Percentiles rank a stretch among this genome's conserved stretches.
Conservation (phyloP, 1,140 invertebrate genomes). For the Cotesia glomerata region DNA sequence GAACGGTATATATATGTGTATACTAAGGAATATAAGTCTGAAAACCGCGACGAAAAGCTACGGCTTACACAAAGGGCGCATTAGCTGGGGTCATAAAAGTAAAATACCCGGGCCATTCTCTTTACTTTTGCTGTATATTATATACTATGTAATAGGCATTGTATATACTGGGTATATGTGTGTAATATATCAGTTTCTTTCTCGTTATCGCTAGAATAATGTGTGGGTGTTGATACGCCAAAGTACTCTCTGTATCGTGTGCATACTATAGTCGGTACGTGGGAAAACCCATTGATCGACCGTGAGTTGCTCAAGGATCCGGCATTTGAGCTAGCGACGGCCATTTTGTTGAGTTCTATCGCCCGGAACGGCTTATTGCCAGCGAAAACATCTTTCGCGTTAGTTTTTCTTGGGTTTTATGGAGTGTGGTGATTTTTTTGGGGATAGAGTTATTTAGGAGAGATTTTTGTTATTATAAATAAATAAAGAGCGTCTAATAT, state of each 20-base stretch:
- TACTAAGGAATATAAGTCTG: conserved; percentile 34
- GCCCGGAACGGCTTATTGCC: conserved; percentile 27
- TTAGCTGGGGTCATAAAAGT: conserved; percentile 61
- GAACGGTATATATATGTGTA: conserved; percentile 21
- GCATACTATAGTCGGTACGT: conserved; percentile 16
- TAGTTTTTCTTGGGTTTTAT: neutral
- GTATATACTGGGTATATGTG: neutral
- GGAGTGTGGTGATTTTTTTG: too few relatives aligned
- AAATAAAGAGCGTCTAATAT: too few relatives aligned
- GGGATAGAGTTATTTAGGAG: too few relatives aligned
- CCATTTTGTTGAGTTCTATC: conserved; percentile 35
- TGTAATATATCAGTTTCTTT: conserved; percentile 23
- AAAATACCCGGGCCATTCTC: conserved; percentile 53
- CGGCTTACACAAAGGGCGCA: conserved; percentile 62
- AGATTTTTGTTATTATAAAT: too few relatives aligned
- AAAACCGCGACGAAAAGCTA: conserved; percentile 58
- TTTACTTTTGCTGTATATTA: conserved; percentile 17
- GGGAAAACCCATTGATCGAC: neutral
- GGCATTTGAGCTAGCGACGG: conserved; percentile 35
- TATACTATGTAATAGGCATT: too few relatives aligned
- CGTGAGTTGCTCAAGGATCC: neutral
- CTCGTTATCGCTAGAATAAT: conserved; percentile 25
- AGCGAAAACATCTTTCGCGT: neutral
- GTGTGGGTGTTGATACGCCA: neutral
- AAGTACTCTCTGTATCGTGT: conserved; percentile 1